Evolutionary conservation across 2,888 invertebrate genomes (phyloP).

Genomic region (Nemotelus nigrinus): DNA sequence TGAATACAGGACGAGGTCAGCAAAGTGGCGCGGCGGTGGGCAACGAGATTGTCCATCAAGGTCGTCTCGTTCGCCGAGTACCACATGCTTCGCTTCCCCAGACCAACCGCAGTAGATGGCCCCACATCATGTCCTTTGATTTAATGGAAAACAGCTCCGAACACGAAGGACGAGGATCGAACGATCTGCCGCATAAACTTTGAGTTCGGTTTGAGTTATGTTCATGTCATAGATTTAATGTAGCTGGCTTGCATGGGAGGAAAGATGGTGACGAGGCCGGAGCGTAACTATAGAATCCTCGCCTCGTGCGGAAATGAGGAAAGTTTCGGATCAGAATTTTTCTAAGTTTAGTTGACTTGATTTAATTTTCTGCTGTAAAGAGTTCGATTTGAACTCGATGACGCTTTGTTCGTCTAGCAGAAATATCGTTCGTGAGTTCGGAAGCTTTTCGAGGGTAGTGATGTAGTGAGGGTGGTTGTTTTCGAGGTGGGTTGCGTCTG

Average conservation of each 20-base stretch:
- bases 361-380: constrained; percentile 37
- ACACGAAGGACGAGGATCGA: constrained; percentile 10
- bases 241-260: neutral
- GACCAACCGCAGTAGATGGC: neutral
- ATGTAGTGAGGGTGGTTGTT: neutral
- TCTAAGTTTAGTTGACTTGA: constrained; percentile 34
- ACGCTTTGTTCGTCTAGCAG: neutral
- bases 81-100: constrained; percentile 22
- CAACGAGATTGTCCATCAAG: constrained; percentile 42
- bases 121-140: neutral
- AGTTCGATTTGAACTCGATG: constrained; percentile 1
- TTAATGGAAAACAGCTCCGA: constrained; percentile 15
- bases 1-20: constrained; percentile 26
- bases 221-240: neutral
- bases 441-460: neutral
- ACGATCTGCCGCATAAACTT: constrained; percentile 18
- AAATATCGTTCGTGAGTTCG: neutral
- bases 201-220: constrained; percentile 11
- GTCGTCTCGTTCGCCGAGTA: constrained; percentile 38
- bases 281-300: constrained; percentile 20
- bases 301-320: constrained; percentile 40
- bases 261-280: neutral
- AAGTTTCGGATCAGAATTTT: constrained; percentile 39
- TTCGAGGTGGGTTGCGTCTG: neutral
- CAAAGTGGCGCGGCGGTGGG: constrained; percentile 13